Evolutionary conservation across 2,888 invertebrate species (phyloP), one percentile per base, ranked within the genome.

Genomic region (Drosophila koepferae): DNA sequence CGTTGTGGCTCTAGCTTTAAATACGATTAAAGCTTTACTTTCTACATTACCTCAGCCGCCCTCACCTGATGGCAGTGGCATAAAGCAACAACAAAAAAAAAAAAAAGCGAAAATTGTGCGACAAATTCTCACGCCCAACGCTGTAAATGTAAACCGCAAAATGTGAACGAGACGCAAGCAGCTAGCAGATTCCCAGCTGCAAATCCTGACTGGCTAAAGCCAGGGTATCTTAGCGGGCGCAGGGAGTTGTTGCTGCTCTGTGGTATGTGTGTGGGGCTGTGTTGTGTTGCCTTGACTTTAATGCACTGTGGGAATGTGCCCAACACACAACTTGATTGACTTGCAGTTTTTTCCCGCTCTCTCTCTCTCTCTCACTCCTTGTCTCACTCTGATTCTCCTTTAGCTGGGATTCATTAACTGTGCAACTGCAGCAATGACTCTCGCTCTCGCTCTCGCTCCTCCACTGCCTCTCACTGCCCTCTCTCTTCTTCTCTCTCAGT

Each of bases 261-360:
- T 10, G 56, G 51, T 51, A 51, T 56, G 43, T 43, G 34, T 28
- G 51, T 38, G 48, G 34, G 20, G 34, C 36, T 79, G 20, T 34
- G 63, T 46, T 67, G 70, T 68, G 71, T 68, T 81, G 81, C 66
- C 72, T 66, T 65, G 74, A 60, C 72, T 85, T 81, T 70, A 73
- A 77, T 74, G 81, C 65, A 83, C 82, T 85, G 87, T 85, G 84
- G 89, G 89, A 89, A 89, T 86, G 80, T 83, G 80, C 75, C 67
- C 70, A 63, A 73, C 79, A 54, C 70, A 70, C 64, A 69, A 83
- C 77, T 86, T 85, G 87, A 85, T 89, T 85, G 87, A 86, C 84
- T 85, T 81, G 77, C 84, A 67, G 55, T 76, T 80, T 75, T 65
- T 56, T 6, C 20, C 3, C 43, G 51, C 40, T 20, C 34, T 40